Percentiles rank a stretch among this genome's conserved stretches.
Evolutionary conservation across 2,888 invertebrate species (phyloP).

Genomic region (Volucella inanis): DNA sequence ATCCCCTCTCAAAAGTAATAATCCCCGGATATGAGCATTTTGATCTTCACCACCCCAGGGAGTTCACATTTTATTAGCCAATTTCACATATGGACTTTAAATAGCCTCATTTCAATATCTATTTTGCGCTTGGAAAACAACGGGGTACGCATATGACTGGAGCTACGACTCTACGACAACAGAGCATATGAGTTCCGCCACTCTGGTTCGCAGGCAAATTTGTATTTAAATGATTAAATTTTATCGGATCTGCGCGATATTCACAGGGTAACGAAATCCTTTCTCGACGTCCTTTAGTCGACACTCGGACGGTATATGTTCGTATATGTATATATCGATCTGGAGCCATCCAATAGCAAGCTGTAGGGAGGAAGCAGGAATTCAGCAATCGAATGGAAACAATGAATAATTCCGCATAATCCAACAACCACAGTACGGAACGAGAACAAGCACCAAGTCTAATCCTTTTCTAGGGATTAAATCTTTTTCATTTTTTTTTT

Average conservation of each 20-base stretch:
- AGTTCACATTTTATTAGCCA: conserved; percentile 56
- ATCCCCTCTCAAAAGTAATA: conserved; percentile 55
- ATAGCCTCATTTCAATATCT: conserved; percentile 67
- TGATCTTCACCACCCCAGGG: conserved; percentile 47
- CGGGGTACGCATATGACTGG: not conserved
- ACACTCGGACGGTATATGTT: not conserved
- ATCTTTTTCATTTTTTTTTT: conserved; percentile 34
- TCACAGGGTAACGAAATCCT: conserved; percentile 15
- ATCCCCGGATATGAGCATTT: conserved; percentile 48
- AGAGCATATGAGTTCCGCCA: not conserved
- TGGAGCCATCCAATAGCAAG: too few relatives aligned
- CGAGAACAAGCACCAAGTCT: conserved; percentile 49
- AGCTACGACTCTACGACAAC: too few relatives aligned
- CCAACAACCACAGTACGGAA: conserved; percentile 62
- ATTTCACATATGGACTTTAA: conserved; percentile 72
- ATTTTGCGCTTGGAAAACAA: conserved; percentile 20
- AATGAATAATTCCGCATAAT: conserved; percentile 74
- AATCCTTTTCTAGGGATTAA: conserved; percentile 73
- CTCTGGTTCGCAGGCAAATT: conserved; percentile 50
- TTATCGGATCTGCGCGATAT: conserved; percentile 55
- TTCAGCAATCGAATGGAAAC: conserved; percentile 72
- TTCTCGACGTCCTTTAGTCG: not conserved
- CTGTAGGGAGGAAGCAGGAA: conserved; percentile 25
- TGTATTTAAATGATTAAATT: conserved; percentile 72
- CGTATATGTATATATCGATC: conserved; percentile 18